A percentile compares a stretch with the other conserved stretches of the same genome.
These are phyloP conservation scores for Pachypanchax playfairii DNA, from an alignment of 2,113 vertebrate species.

Conservation along the genomic window DNA sequence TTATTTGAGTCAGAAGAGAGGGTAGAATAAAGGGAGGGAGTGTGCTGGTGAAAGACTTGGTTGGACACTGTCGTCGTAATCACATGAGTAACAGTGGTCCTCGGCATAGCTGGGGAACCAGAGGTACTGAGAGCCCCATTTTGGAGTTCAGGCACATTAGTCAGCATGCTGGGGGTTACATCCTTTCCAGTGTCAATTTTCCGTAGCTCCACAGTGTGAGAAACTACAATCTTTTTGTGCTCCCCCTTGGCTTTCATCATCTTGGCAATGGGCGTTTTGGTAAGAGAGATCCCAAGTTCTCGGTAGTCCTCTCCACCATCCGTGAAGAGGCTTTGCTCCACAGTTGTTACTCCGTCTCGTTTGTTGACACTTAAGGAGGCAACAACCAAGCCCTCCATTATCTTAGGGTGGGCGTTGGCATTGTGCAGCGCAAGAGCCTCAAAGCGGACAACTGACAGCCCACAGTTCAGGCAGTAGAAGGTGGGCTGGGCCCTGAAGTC, in stretches of 20 bases:
- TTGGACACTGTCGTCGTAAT: slow-evolving; percentile 83
- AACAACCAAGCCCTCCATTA: slow-evolving; percentile 70
- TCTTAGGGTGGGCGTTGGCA: slow-evolving; percentile 78
- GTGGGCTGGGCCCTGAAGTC: slow-evolving; percentile 90
- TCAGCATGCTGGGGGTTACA: slow-evolving; percentile 73
- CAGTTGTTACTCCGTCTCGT: slow-evolving; percentile 80
- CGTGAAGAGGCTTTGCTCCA: slow-evolving; percentile 86
- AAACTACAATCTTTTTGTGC: slow-evolving; percentile 89
- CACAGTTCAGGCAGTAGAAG: slow-evolving; percentile 88
- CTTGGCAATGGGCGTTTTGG: slow-evolving; percentile 96
- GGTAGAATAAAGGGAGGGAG: slow-evolving; percentile 71
- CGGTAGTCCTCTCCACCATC: slow-evolving; percentile 74
- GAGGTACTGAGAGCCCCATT: slow-evolving; percentile 79
- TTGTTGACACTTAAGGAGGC: slow-evolving; percentile 85
- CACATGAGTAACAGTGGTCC: slow-evolving; percentile 84
- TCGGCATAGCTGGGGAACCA: slow-evolving; percentile 83
- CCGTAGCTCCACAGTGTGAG: slow-evolving; percentile 88
- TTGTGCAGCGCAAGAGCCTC: slow-evolving; percentile 93
- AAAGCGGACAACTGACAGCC: slow-evolving; percentile 86
- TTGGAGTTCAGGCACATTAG: slow-evolving; percentile 78
- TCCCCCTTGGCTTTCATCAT: slow-evolving; percentile 93
- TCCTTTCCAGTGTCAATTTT: slow-evolving; percentile 71
- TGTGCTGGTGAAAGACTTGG: slow-evolving; percentile 76
- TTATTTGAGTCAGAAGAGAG: slow-evolving; percentile 77
- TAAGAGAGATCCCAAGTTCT: slow-evolving; percentile 88